A percentile compares a stretch with the other conserved stretches of the same genome.
These are phyloP conservation scores for Limonius californicus DNA, from an alignment of 1,140 invertebrate species.

Conservation along the genomic window DNA sequence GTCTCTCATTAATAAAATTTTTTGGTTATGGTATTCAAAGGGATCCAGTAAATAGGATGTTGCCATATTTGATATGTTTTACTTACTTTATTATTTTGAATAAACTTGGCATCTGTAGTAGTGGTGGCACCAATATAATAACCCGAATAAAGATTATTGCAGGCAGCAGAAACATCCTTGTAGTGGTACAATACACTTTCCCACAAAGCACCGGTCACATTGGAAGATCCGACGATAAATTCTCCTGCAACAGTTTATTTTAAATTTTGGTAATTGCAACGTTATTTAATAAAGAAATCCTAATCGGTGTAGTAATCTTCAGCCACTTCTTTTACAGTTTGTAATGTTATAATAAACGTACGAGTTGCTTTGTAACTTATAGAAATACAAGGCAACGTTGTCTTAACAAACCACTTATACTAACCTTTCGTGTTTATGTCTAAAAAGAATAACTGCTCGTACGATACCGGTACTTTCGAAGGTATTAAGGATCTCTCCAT, in stretches of 20 bases:
- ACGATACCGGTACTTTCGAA: conserved; percentile 29
- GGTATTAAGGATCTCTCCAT: conserved; percentile 26
- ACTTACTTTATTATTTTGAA: conserved; percentile 30
- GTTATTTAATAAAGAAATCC: conserved; percentile 16
- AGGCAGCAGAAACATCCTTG: conserved; percentile 22
- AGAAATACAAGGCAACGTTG: too few species aligned
- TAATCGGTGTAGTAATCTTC: too few species aligned
- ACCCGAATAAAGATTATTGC: conserved; percentile 23
- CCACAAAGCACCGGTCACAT: conserved; percentile 33
- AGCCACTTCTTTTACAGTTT: too few species aligned
- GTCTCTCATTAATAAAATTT: too few species aligned
- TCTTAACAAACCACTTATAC: too few species aligned
- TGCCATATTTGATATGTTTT: neutral
- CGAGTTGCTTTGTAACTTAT: too few species aligned
- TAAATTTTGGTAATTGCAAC: neutral
- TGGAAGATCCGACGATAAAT: conserved; percentile 32
- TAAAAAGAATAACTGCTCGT: conserved; percentile 33
- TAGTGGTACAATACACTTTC: conserved; percentile 34
- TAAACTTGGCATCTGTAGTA: conserved; percentile 33
- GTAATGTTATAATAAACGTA: too few species aligned
- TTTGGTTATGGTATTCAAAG: too few species aligned
- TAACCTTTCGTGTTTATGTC: conserved; percentile 33
- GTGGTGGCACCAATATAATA: conserved; percentile 29
- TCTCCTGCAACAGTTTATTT: conserved; percentile 28
- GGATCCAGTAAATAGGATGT: too few species aligned